phyloP scores from a whole-genome alignment of 53 echinoderm and acorn worm species.

The Crossaster papposus region DNA sequence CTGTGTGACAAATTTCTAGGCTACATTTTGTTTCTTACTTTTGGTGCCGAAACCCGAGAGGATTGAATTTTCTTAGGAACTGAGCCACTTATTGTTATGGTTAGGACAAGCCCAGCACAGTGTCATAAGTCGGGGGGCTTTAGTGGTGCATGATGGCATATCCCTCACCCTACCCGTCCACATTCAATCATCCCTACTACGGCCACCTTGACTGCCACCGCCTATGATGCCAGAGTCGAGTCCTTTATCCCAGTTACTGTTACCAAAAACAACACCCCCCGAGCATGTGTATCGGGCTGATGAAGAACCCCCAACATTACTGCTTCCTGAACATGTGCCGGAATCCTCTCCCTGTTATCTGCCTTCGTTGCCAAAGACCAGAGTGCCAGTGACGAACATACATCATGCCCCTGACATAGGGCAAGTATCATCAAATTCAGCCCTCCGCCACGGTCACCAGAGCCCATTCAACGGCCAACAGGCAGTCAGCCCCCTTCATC shows the following conservation, averaged over 20 bases:
- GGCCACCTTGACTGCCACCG: too few species aligned
- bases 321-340: too few species aligned
- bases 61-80: background rate
- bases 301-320: too few species aligned
- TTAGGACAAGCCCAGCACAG: slow-evolving; percentile 24
- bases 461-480: background rate
- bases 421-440: background rate
- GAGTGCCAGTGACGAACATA: background rate
- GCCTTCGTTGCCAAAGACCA: too few species aligned
- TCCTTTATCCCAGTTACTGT: too few species aligned
- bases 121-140: background rate
- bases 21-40: slow-evolving; percentile 47
- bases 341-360: too few species aligned
- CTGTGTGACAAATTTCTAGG: background rate
- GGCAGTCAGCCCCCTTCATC: background rate
- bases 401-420: too few species aligned
- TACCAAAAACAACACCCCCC: too few species aligned
- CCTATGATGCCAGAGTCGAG: too few species aligned
- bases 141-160: slow-evolving; percentile 25
- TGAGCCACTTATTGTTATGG: slow-evolving; percentile 9
- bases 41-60: slow-evolving; percentile 9
- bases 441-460: background rate
- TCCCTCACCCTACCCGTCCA: background rate
- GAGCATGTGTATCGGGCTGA: too few species aligned
- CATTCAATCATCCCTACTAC: background rate